Evolutionary conservation across 2,113 vertebrate species (phyloP).

Genomic region (Sorex fumeus): DNA sequence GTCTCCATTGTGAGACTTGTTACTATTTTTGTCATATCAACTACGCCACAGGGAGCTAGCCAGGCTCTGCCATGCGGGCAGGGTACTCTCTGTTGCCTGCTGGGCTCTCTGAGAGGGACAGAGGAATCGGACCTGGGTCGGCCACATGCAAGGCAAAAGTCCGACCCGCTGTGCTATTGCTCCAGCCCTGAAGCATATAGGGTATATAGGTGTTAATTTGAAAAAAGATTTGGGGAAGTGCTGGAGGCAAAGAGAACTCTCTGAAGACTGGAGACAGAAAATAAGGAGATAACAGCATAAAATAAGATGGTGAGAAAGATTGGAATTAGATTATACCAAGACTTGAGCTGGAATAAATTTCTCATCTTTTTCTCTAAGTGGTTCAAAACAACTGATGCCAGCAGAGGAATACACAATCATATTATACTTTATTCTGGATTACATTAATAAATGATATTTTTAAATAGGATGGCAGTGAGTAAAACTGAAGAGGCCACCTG

Average conservation of each 20-base stretch:
- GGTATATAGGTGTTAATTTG: neutral
- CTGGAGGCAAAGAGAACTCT: neutral
- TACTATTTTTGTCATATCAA: too few species aligned
- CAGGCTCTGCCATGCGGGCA: too few species aligned
- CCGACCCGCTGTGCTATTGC: too few species aligned
- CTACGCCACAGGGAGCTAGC: too few species aligned
- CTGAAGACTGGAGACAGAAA: neutral
- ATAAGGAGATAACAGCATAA: neutral
- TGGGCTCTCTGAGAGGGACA: too few species aligned
- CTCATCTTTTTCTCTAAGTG: neutral
- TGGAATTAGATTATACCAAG: too few species aligned
- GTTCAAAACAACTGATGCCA: neutral
- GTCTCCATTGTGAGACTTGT: too few species aligned
- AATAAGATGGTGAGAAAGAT: neutral
- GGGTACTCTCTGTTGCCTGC: too few species aligned
- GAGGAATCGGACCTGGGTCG: too few species aligned
- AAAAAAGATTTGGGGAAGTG: neutral
- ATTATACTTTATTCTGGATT: neutral
- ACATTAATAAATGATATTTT: neutral
- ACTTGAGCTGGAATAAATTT: neutral
- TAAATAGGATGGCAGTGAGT: neutral
- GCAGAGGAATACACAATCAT: neutral
- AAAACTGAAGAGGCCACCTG: neutral
- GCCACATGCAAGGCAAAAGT: too few species aligned
- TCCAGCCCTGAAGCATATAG: too few species aligned